Conservation (phyloP, 37 sponge, comb jelly and placozoan genomes). For the Aplysina aerophoba region DNA sequence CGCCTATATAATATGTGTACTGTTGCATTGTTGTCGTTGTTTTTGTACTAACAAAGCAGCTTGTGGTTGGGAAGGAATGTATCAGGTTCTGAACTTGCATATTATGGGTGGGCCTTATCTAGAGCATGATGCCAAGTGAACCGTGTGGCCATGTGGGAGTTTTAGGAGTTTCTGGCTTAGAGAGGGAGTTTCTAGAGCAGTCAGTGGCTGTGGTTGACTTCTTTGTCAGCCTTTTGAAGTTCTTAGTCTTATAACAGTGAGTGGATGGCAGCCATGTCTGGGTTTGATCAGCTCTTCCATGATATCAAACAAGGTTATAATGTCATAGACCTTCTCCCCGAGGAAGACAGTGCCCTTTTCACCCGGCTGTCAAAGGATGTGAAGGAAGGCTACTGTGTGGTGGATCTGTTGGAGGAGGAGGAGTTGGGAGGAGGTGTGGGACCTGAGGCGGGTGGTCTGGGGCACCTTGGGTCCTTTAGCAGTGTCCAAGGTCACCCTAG, state of each 20-base stretch:
- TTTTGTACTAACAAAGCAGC: no score
- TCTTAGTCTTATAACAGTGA: no score
- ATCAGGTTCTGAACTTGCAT: no score
- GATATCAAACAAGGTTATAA: constrained; percentile 4
- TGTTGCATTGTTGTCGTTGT: no score
- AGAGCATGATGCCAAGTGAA: no score
- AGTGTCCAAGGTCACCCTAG: no score
- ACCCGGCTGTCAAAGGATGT: not conserved
- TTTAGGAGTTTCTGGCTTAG: not conserved
- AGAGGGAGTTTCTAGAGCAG: not conserved
- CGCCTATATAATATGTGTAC: no score
- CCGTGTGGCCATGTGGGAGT: no score
- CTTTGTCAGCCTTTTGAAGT: not conserved
- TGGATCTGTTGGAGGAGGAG: constrained; percentile 18
- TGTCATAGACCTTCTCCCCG: not conserved
- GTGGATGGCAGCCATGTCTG: not conserved
- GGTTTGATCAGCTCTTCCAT: not conserved
- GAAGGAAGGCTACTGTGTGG: not conserved
- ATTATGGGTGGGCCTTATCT: no score
- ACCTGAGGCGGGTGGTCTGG: no score
- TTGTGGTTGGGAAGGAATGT: no score
- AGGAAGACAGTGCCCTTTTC: not conserved
- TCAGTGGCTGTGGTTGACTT: not conserved
- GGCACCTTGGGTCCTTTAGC: no score
- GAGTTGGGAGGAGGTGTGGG: not conserved